These are phyloP conservation scores for Zalophus californianus DNA, from an alignment of 2,797 vertebrate species.

Conservation along the genomic window DNA sequence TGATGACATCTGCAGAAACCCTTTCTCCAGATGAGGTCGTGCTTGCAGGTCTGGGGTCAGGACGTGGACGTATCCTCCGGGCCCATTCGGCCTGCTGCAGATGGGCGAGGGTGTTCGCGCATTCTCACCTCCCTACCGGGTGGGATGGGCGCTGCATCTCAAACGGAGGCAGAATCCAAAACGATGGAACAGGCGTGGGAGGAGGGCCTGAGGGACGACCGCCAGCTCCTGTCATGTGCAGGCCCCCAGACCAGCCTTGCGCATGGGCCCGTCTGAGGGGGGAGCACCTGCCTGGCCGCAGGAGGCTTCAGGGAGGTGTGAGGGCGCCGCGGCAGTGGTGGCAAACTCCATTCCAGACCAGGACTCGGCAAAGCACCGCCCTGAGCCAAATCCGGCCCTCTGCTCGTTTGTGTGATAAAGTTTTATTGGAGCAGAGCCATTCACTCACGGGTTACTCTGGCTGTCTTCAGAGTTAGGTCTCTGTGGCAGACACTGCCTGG, in stretches of 20 bases:
- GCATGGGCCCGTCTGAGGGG: rapidly evolving
- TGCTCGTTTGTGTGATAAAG: no score
- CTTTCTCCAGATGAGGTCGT: not conserved
- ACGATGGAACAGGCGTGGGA: rapidly evolving
- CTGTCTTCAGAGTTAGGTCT: not conserved
- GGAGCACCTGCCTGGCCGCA: rapidly evolving
- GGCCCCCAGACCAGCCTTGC: not conserved
- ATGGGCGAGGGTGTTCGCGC: rapidly evolving
- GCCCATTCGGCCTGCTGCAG: not conserved
- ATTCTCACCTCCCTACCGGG: not conserved
- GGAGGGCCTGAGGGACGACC: not conserved
- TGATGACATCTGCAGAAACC: not conserved
- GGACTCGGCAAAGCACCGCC: rapidly evolving
- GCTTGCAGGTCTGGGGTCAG: not conserved
- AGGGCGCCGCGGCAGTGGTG: rapidly evolving
- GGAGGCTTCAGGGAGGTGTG: rapidly evolving
- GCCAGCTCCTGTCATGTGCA: rapidly evolving
- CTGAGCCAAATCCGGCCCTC: rapidly evolving
- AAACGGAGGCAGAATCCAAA: not conserved
- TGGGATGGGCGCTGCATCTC: not conserved
- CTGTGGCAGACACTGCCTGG: rapidly evolving
- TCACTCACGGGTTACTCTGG: rapidly evolving
- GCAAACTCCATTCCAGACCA: not conserved
- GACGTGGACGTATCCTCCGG: not conserved
- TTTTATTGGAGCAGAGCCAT: not conserved